Conservation (phyloP, 2,113 vertebrate species). For the Mola mola region DNA sequence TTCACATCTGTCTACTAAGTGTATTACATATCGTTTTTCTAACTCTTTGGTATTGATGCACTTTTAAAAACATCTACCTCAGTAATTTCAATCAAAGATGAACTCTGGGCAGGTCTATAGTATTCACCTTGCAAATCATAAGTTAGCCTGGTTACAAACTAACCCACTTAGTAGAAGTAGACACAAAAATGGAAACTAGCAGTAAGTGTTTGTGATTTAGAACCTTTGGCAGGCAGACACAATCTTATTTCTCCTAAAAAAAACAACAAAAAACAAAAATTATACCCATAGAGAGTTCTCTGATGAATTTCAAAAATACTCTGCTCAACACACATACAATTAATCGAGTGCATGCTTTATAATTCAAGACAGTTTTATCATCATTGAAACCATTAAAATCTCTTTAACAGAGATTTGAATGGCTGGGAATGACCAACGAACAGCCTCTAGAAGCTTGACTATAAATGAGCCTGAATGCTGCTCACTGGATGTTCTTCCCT, state of each 20-base stretch:
- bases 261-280: neutral
- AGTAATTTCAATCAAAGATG: constrained; percentile 25
- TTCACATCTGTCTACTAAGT: constrained; percentile 27
- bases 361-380: constrained; percentile 23
- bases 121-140: constrained; percentile 8
- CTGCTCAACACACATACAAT: constrained; percentile 33
- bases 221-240: neutral
- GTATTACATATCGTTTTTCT: constrained; percentile 23
- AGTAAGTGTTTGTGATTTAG: neutral
- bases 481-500: no score
- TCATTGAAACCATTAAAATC: constrained; percentile 40
- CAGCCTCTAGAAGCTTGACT: constrained; percentile 17
- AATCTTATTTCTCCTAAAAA: constrained; percentile 2
- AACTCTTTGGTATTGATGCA: constrained; percentile 21
- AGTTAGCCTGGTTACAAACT: neutral
- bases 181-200: neutral
- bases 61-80: constrained; percentile 19
- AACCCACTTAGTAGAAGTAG: neutral
- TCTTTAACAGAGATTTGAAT: constrained; percentile 24
- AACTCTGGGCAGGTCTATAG: constrained; percentile 5
- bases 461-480: constrained; percentile 8
- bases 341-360: constrained; percentile 34
- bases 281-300: neutral
- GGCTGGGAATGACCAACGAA: constrained; percentile 33
- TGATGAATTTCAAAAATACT: constrained; percentile 1